phyloP scores from a whole-genome alignment of 2,797 vertebrate genomes.

The Alcedo quadribrachys region DNA sequence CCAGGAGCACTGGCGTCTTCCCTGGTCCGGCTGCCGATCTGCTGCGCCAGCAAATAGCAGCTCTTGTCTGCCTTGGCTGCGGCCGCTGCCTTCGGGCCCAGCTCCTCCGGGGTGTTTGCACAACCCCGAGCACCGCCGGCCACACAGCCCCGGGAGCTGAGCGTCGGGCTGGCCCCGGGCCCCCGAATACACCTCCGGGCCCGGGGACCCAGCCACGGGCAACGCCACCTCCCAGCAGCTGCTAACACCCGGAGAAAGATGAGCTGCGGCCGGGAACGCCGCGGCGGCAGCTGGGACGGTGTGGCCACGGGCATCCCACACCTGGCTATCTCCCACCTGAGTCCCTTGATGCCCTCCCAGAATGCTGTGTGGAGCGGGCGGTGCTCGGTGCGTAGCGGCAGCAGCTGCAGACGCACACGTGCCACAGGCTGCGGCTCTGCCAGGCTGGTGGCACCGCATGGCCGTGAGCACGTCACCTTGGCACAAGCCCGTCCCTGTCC shows the following conservation, averaged over 20 bases:
- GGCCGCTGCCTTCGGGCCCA: not conserved
- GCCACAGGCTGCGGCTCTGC: fast-evolving
- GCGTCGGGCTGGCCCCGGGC: not conserved
- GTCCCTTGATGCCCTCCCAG: not conserved
- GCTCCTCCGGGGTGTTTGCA: not conserved
- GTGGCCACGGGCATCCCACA: fast-evolving
- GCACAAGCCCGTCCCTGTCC: not conserved
- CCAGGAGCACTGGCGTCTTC: not conserved
- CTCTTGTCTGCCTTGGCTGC: not conserved
- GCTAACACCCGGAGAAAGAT: not conserved
- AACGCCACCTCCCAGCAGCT: not conserved
- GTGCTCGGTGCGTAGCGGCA: fast-evolving
- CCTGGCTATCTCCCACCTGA: not conserved
- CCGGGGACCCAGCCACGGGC: fast-evolving
- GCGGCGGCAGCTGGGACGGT: fast-evolving
- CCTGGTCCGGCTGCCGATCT: not conserved
- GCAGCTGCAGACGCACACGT: fast-evolving
- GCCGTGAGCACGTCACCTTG: not conserved
- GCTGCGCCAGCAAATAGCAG: not conserved
- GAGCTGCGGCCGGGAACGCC: fast-evolving
- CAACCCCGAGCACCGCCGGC: not conserved
- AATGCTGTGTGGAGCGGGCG: not conserved
- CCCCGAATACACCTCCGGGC: fast-evolving
- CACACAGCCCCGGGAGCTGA: not conserved
- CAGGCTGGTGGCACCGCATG: not conserved